These are phyloP conservation scores for Nyctereutes procyonoides DNA, from an alignment of 2,113 vertebrate species.

Conservation along the genomic window DNA sequence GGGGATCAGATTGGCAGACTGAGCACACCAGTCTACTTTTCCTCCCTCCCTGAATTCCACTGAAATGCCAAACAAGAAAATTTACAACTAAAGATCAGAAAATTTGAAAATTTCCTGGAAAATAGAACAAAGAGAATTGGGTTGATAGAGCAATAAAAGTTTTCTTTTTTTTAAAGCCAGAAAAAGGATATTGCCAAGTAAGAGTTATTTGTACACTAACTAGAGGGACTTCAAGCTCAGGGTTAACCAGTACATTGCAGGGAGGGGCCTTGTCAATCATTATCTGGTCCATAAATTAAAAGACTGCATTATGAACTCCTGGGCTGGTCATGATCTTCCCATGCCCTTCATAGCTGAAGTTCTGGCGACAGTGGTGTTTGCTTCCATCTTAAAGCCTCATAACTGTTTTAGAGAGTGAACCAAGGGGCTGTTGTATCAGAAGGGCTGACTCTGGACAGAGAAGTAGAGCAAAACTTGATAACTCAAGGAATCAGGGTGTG, in stretches of 20 bases:
- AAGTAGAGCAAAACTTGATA: background rate
- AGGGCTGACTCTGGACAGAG: background rate
- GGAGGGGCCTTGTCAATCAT: background rate
- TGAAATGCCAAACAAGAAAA: background rate
- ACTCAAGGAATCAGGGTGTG: background rate
- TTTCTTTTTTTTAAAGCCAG: background rate
- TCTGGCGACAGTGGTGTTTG: background rate
- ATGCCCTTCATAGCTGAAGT: background rate
- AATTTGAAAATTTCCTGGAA: background rate
- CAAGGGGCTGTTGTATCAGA: background rate
- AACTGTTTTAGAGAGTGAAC: background rate
- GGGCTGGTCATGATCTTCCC: background rate
- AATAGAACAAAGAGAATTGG: background rate
- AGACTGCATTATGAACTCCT: background rate
- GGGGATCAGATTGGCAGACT: background rate
- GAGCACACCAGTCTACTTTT: background rate
- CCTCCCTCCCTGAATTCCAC: background rate
- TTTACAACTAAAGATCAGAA: background rate
- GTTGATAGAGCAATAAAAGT: background rate
- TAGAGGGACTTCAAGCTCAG: background rate
- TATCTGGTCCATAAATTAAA: background rate
- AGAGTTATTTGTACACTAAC: background rate
- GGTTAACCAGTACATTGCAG: background rate
- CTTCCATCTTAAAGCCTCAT: background rate
- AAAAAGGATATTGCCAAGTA: background rate